Base-by-base conservation (phyloP, 2,113 vertebrate genomes). In the Nothocercus nigrocapillus region DNA sequence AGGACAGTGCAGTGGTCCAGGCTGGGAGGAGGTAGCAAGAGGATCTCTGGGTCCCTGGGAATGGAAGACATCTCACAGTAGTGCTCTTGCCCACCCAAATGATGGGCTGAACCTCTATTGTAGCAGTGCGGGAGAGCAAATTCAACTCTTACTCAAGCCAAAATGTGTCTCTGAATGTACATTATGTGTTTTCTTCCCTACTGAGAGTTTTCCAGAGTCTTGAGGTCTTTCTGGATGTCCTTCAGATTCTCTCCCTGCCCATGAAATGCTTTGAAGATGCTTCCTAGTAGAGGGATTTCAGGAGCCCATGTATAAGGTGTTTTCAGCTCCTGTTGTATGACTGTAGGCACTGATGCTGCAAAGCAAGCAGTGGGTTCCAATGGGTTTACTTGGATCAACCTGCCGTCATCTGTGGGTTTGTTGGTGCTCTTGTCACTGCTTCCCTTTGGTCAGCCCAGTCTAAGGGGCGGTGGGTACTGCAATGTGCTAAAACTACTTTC, bases 21-120 rank as follows among this genome's bases (percentile, higher is more conserved):
- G 14, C 42, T 74, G 15, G n/a, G 32, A 25, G 72, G 49, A 66
- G 21, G 40, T 42, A 13, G 17, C 0, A 0, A 66, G 44, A 74
- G 11, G 18, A 25, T 5, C 18, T 74, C 27, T 1, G 36, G 28
- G 13, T 49, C 15, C 16, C 7, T 0, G 0, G 47, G 47, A 42
- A 17, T 62, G 34, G 36, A 59, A 88, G 44, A 45, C 19, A 34
- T 21, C 6, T 70, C n/a, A 24, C 13, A 53, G 36, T 5, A 58
- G 32, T 34, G 40, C 7, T 42, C 79, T 76, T 80, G 24, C 18
- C 30, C 7, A 9, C 27, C 13, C 11, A 67, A 80, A 67, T 10
- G 6, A 5, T 45, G 19, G 22, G 8, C 17, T 61, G 49, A 62
- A 30, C 22, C 10, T 68, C 28, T 19, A 5, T 13, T 28, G 24